Evolutionary conservation across 2,888 invertebrate species (phyloP).

Genomic region (Oscheius myriophilus): DNA sequence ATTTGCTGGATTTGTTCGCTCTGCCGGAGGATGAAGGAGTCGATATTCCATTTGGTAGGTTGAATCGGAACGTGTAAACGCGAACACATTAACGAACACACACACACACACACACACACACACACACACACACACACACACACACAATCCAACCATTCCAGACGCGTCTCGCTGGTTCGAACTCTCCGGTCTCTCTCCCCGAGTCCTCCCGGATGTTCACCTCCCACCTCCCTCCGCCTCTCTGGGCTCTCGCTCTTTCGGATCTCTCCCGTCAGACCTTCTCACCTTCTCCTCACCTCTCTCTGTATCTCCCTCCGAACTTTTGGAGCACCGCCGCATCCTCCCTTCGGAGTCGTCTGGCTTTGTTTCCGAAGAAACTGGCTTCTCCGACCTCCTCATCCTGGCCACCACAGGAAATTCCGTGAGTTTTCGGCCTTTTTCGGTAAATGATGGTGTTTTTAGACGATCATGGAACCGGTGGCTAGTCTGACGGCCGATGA

Average conservation of each 20-base stretch:
- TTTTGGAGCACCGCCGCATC: constrained; percentile 30
- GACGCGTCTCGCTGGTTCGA: constrained; percentile 46
- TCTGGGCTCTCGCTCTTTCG: constrained; percentile 9
- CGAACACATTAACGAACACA: too few species aligned
- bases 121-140: too few species aligned
- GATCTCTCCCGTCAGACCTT: constrained; percentile 11
- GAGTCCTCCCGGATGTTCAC: constrained; percentile 31
- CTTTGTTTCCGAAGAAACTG: constrained; percentile 42
- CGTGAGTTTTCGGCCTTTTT: neutral
- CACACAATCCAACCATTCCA: constrained; percentile 28
- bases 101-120: too few species aligned
- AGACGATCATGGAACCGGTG: constrained; percentile 23
- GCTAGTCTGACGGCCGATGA: constrained; percentile 30
- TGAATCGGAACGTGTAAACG: neutral
- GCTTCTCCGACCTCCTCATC: constrained; percentile 43
- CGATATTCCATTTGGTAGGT: constrained; percentile 24
- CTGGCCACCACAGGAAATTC: constrained; percentile 28
- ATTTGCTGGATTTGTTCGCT: constrained; percentile 36
- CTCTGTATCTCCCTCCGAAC: constrained; percentile 27
- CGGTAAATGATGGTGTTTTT: neutral
- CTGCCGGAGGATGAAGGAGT: neutral
- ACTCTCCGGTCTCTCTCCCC: constrained; percentile 36
- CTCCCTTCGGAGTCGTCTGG: constrained; percentile 29
- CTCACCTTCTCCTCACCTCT: constrained; percentile 21
- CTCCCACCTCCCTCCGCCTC: constrained; percentile 25